A percentile compares a stretch with the other conserved stretches of the same genome.
Evolutionary conservation across 2,888 invertebrate species (phyloP).

Genomic region (Aphrophora alni): DNA sequence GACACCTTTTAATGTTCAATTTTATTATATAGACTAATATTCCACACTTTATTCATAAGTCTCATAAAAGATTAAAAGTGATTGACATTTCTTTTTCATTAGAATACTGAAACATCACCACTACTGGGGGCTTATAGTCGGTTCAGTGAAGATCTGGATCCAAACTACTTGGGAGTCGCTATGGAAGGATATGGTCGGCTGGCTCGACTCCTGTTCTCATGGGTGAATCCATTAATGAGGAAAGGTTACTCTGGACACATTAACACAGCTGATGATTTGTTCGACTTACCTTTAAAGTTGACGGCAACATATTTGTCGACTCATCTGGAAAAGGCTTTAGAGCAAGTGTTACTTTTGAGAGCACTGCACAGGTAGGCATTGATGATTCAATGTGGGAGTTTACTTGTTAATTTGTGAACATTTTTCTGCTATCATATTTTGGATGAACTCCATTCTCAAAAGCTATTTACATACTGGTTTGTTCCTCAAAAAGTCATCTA

Average conservation of each 20-base stretch:
- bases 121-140: slow-evolving; percentile 62
- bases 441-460: no score
- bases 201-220: slow-evolving; percentile 81
- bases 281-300: slow-evolving; percentile 75
- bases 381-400: not conserved
- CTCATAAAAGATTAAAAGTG: no score
- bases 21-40: no score
- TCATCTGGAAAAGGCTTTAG: slow-evolving; percentile 65
- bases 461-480: no score
- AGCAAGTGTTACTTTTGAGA: slow-evolving; percentile 64
- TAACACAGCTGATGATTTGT: slow-evolving; percentile 78
- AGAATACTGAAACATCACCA: slow-evolving; percentile 45
- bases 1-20: no score
- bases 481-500: no score
- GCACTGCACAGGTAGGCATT: slow-evolving; percentile 56
- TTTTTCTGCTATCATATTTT: no score
- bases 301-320: slow-evolving; percentile 67
- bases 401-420: no score
- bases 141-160: slow-evolving; percentile 70
- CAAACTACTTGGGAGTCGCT: slow-evolving; percentile 78
- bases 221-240: slow-evolving; percentile 85
- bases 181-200: slow-evolving; percentile 75
- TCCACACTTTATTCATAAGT: no score
- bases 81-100: no score
- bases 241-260: slow-evolving; percentile 78